A percentile compares a stretch with the other conserved stretches of the same genome.
These are phyloP conservation scores for Adineta ricciae DNA, from an alignment of 2,888 invertebrate genomes.

Conservation along the genomic window DNA sequence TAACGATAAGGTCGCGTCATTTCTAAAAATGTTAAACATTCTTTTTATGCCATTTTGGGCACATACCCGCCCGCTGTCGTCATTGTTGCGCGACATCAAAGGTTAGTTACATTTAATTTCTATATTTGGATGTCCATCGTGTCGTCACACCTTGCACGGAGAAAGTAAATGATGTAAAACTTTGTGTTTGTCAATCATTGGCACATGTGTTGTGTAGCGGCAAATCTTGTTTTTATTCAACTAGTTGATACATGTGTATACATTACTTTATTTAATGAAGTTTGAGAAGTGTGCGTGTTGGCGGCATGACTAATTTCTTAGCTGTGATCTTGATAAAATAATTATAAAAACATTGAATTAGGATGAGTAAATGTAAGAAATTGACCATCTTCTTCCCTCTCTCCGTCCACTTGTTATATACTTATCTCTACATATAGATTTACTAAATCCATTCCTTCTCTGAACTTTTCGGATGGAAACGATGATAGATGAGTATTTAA, in stretches of 20 bases:
- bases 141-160: too few species aligned
- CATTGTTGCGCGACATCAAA: constrained; percentile 9
- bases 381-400: not conserved
- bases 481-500: not conserved
- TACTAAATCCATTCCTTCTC: not conserved
- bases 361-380: not conserved
- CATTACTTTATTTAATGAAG: not conserved
- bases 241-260: not conserved
- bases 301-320: not conserved
- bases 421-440: not conserved
- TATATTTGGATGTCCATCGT: not conserved
- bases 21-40: constrained; percentile 22
- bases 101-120: constrained; percentile 20
- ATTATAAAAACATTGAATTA: constrained; percentile 9
- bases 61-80: not conserved
- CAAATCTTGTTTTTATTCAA: not conserved
- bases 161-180: not conserved
- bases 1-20: constrained; percentile 19
- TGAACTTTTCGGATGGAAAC: not conserved
- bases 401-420: not conserved
- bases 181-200: not conserved
- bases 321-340: not conserved
- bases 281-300: not conserved
- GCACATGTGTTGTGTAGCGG: not conserved
- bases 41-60: constrained; percentile 22